Conservation (phyloP, 2,113 vertebrate species). For the Toxostoma redivivum region DNA sequence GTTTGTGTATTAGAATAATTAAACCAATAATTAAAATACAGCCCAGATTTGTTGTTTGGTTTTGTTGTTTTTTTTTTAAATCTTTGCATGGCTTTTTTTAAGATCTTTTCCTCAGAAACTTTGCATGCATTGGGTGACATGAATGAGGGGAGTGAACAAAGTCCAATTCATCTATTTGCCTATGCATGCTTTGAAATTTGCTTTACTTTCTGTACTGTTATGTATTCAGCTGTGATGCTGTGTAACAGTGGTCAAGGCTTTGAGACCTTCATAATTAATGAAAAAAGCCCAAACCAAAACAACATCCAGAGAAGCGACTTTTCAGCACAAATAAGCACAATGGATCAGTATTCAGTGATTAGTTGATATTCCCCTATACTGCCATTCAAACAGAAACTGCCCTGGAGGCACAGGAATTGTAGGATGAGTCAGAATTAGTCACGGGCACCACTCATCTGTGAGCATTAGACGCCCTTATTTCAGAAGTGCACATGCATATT, state of each 20-base stretch:
- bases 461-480: background rate
- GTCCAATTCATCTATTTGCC: background rate
- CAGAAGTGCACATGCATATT: background rate
- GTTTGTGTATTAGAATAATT: background rate
- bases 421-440: background rate
- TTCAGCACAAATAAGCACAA: background rate
- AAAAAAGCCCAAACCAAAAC: background rate
- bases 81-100: conserved; percentile 23
- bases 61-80: background rate
- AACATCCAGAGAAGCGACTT: background rate
- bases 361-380: background rate
- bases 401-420: background rate
- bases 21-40: background rate
- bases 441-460: background rate
- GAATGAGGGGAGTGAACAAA: background rate
- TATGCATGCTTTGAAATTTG: background rate
- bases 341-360: background rate
- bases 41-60: background rate
- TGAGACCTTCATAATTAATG: background rate
- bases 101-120: background rate
- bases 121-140: conserved; percentile 17
- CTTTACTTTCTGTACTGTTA: background rate
- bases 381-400: background rate
- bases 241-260: background rate
- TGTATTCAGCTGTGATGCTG: background rate